Evolutionary conservation across 2,113 vertebrate genomes (phyloP).

Genomic region (Papio anubis): DNA sequence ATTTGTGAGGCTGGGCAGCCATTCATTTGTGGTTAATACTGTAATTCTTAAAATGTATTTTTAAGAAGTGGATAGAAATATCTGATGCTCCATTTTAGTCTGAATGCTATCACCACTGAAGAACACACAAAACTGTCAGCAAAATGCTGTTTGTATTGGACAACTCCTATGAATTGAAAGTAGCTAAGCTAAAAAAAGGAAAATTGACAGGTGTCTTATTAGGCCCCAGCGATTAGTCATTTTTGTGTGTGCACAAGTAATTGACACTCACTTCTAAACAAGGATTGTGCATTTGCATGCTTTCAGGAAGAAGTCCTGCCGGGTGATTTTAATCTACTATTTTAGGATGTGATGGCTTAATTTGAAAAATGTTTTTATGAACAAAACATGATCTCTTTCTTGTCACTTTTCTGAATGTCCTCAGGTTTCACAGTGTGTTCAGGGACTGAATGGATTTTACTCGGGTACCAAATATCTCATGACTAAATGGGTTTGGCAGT

Average conservation of each 20-base stretch:
- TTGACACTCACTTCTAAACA: conserved; percentile 69
- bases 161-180: conserved; percentile 76
- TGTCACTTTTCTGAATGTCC: conserved; percentile 54
- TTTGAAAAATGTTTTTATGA: conserved; percentile 74
- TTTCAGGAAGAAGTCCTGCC: conserved; percentile 66
- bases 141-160: conserved; percentile 76
- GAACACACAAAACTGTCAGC: conserved; percentile 60
- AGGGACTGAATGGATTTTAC: conserved; percentile 65
- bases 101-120: conserved; percentile 77
- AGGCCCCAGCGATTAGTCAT: conserved; percentile 73
- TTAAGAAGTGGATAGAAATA: conserved; percentile 78
- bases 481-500: conserved; percentile 58
- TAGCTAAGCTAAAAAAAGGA: conserved; percentile 80
- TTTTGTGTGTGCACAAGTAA: conserved; percentile 74
- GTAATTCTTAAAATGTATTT: conserved; percentile 80
- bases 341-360: conserved; percentile 77
- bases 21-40: conserved; percentile 76
- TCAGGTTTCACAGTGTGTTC: conserved; percentile 70
- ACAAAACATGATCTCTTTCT: conserved; percentile 69
- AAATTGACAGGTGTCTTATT: conserved; percentile 83
- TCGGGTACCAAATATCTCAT: conserved; percentile 60
- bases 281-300: conserved; percentile 63
- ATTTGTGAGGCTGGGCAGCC: conserved; percentile 59
- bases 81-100: conserved; percentile 77
- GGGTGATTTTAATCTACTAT: conserved; percentile 65